Evolutionary conservation across 2,797 vertebrate genomes (phyloP), one percentile per base, ranked within the genome.

Genomic region (Pangasius djambal): DNA sequence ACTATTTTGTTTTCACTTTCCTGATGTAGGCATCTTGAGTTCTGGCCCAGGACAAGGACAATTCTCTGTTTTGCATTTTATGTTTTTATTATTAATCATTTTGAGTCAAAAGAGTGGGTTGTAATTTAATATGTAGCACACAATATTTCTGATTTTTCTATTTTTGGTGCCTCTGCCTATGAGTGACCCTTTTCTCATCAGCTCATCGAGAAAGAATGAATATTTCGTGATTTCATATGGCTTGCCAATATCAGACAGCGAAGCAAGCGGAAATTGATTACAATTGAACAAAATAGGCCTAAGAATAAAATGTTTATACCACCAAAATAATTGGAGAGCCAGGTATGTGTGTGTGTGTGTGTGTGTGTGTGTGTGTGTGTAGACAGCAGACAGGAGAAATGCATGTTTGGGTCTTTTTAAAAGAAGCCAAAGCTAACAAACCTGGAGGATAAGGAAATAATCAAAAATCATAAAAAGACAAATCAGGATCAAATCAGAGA

Each of bases 271-370:
- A 78, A 52, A 7, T 28, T 31, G 28, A 52, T 31, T 55, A 78
- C 4, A 31, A 4, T 13, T 52, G 6, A 55, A 78, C 2, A 55
- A 78, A 77, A 77, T n/a, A 78, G 48, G 13, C 15, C 10, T 16
- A n/a, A 50, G 44, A 52, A 77, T 74, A 48, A 44, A 75, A 75
- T 77, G 50, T 77, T 48, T n/a, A 50, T 77, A 75, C 72, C 72
- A 28, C 8, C 3, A 48, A 67, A 13, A 70, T 18, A 1, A 70
- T 31, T 34, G 67, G 67, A 34, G 67, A 70, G 7, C 34, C 34
- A 40, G 16, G n/a, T 67, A 1, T 69, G 34, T 40, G 6, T 37
- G 22, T 37, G 12, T 31, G 31, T 70, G 16, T 37, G 69, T 70
- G 69, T 70, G 69, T 70, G 37, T 37, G 13, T 55, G 12, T 55